These are phyloP conservation scores for Leuciscus idus DNA, from an alignment of 2,113 vertebrate genomes.

Conservation along the genomic window DNA sequence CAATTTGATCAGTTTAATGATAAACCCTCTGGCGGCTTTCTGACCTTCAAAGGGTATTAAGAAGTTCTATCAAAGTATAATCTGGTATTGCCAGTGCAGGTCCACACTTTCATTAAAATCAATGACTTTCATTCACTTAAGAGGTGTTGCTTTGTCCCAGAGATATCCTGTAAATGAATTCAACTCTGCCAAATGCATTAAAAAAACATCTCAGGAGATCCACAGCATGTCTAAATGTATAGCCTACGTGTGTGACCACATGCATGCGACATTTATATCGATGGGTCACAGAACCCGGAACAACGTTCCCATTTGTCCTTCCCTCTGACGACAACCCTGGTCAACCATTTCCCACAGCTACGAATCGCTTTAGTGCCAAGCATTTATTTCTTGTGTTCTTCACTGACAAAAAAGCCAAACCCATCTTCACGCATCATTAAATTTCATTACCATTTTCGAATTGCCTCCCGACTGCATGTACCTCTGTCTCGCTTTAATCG, in stretches of 20 bases:
- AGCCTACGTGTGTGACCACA: neutral
- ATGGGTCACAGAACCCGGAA: conserved; percentile 4
- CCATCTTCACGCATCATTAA: conserved; percentile 52
- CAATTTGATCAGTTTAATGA: neutral
- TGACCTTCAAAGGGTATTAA: conserved; percentile 32
- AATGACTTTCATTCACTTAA: conserved; percentile 14
- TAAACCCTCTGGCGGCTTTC: neutral
- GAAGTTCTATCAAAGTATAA: conserved; percentile 26
- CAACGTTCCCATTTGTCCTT: neutral
- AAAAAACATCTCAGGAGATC: neutral
- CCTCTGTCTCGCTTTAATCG: conserved; percentile 49
- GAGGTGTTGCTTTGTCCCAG: neutral
- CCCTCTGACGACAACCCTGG: neutral
- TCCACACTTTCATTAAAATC: conserved; percentile 26
- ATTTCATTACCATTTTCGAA: conserved; percentile 54
- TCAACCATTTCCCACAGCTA: conserved; percentile 1
- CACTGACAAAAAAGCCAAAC: conserved; percentile 48
- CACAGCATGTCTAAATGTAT: neutral
- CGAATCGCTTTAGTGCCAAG: conserved; percentile 28
- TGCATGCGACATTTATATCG: neutral
- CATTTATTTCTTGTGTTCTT: conserved; percentile 48
- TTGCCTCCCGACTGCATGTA: conserved; percentile 39
- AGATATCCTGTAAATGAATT: conserved; percentile 27
- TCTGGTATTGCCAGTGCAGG: conserved; percentile 21
- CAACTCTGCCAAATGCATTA: neutral